Percentiles rank a stretch among this genome's conserved stretches.
phyloP scores from a whole-genome alignment of 2,797 vertebrate genomes.

The Phyllotis vaccarum region DNA sequence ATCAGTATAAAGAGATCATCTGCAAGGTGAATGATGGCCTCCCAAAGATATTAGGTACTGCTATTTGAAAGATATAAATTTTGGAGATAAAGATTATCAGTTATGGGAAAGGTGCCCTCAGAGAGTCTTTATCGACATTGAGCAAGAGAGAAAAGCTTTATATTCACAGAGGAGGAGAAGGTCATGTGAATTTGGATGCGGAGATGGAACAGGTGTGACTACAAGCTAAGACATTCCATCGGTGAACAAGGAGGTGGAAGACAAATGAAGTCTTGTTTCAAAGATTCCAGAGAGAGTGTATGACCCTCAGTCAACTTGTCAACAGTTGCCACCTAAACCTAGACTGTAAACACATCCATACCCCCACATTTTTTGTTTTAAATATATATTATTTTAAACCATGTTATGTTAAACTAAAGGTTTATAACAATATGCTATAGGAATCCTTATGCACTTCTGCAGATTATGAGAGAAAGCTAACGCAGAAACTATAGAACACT shows the following conservation, averaged over 20 bases:
- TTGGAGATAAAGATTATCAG: background rate
- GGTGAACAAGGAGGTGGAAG: background rate
- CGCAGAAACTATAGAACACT: background rate
- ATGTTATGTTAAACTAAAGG: background rate
- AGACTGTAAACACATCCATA: background rate
- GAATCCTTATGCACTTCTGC: background rate
- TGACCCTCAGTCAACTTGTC: background rate
- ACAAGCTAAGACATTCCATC: background rate
- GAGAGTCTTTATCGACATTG: background rate
- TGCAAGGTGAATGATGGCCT: background rate
- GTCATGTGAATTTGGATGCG: background rate
- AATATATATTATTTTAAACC: background rate
- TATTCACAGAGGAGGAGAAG: background rate
- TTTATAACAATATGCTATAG: background rate
- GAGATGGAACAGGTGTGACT: background rate
- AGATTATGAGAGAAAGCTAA: background rate
- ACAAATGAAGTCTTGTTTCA: background rate
- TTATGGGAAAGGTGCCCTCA: background rate
- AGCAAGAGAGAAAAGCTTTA: background rate
- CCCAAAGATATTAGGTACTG: background rate
- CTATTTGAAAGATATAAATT: background rate
- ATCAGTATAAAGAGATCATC: background rate
- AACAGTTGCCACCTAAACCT: background rate
- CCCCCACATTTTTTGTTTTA: background rate
- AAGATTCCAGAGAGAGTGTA: rapidly evolving